Conservation (phyloP, 2,113 vertebrate genomes). For the Corvus hawaiiensis region DNA sequence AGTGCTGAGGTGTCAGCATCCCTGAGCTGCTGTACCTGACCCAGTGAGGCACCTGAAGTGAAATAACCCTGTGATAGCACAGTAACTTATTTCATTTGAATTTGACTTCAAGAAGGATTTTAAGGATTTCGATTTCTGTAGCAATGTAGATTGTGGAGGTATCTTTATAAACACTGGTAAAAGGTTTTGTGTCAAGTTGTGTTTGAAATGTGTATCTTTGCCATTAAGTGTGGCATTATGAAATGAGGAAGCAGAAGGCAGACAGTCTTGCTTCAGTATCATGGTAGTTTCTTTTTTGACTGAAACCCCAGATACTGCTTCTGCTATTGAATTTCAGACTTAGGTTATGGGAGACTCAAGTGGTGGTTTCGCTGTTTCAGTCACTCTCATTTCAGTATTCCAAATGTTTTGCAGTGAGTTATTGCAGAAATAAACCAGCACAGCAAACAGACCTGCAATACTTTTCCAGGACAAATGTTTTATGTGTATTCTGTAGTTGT, state of each 20-base stretch:
- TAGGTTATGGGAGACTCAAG: background rate
- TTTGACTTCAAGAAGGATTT: background rate
- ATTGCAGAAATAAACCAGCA: background rate
- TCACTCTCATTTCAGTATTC: background rate
- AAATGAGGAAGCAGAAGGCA: background rate
- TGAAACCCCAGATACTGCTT: background rate
- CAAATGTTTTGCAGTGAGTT: background rate
- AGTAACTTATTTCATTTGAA: background rate
- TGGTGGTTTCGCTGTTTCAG: background rate
- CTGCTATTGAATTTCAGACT: background rate
- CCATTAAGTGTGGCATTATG: background rate
- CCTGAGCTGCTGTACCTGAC: background rate
- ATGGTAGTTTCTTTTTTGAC: background rate
- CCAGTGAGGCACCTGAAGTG: background rate
- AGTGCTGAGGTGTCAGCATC: background rate
- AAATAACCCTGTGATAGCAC: background rate
- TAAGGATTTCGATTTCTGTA: background rate
- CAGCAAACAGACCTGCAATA: background rate
- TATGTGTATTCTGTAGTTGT: background rate
- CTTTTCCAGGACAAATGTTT: background rate
- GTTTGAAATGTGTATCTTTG: background rate
- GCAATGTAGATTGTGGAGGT: background rate
- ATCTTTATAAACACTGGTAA: background rate
- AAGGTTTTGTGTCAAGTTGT: background rate
- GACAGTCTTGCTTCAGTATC: background rate